A percentile compares a stretch with the other conserved stretches of the same genome.
These are phyloP conservation scores for Argyrosomus regius DNA, from an alignment of 2,797 vertebrate genomes.

Conservation along the genomic window DNA sequence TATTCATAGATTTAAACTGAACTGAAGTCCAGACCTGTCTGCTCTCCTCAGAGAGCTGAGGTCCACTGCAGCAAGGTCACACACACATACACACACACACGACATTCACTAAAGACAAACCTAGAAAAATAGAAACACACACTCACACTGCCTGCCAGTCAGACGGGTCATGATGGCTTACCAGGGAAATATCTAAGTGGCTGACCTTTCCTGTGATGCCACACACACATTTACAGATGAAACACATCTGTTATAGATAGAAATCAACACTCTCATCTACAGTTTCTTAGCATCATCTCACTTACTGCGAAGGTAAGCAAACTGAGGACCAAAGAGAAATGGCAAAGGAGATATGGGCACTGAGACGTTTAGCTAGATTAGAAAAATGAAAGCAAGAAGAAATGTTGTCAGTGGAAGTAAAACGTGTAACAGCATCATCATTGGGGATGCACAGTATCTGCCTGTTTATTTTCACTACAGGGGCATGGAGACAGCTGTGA, in stretches of 20 bases:
- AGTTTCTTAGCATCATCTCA: conserved; percentile 15
- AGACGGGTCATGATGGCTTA: conserved; percentile 30
- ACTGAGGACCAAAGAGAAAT: neutral
- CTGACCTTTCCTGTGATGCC: conserved; percentile 57
- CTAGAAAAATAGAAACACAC: conserved; percentile 4
- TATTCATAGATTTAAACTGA: conserved; percentile 37
- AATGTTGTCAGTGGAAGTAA: conserved; percentile 16
- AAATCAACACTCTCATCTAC: conserved; percentile 6
- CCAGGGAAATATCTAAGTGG: conserved; percentile 26
- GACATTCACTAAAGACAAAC: neutral
- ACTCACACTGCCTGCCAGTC: conserved; percentile 10
- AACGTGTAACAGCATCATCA: conserved; percentile 17
- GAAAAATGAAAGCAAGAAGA: conserved; percentile 14
- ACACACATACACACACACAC: neutral
- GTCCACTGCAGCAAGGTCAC: conserved; percentile 50
- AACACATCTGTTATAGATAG: conserved; percentile 29
- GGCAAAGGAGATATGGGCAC: conserved; percentile 3
- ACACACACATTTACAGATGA: conserved; percentile 51
- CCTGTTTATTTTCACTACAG: conserved; percentile 31
- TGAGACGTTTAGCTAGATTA: conserved; percentile 24
- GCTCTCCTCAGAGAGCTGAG: conserved; percentile 13
- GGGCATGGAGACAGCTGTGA: conserved; percentile 26
- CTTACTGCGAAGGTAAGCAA: neutral
- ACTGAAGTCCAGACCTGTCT: conserved; percentile 28
- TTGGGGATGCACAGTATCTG: conserved; percentile 5